Conservation (phyloP, 2,113 vertebrate genomes). For the Potamarius usumacintae region DNA sequence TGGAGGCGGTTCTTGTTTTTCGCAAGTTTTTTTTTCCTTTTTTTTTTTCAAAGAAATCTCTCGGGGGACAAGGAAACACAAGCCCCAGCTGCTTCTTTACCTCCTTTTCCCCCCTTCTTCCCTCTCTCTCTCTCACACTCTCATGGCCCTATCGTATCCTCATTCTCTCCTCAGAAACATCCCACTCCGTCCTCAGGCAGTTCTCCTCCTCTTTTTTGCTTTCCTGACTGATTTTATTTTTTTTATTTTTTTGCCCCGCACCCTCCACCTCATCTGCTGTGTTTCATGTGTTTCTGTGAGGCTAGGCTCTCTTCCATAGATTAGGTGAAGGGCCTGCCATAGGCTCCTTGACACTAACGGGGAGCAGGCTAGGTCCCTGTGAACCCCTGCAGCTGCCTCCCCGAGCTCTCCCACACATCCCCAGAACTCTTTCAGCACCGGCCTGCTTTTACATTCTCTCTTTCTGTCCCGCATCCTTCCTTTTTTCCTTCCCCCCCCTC, state of each 20-base stretch:
- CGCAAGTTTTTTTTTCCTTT: slow-evolving; percentile 24
- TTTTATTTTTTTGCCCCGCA: neutral
- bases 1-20: slow-evolving; percentile 39
- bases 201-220: slow-evolving; percentile 16
- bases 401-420: slow-evolving; percentile 50
- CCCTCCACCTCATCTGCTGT: slow-evolving; percentile 48
- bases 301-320: slow-evolving; percentile 57
- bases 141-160: slow-evolving; percentile 33
- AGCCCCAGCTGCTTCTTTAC: slow-evolving; percentile 45
- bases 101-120: slow-evolving; percentile 20
- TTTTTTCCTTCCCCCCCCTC: slow-evolving; percentile 40
- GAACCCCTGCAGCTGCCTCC: slow-evolving; percentile 49
- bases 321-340: slow-evolving; percentile 57
- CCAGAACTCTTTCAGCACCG: slow-evolving; percentile 50
- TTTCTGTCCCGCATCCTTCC: slow-evolving; percentile 48
- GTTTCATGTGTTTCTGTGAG: slow-evolving; percentile 40
- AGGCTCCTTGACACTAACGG: slow-evolving; percentile 72
- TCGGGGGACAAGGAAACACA: slow-evolving; percentile 40
- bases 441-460: slow-evolving; percentile 65
- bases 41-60: slow-evolving; percentile 42
- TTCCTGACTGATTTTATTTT: slow-evolving; percentile 8
- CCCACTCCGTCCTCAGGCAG: slow-evolving; percentile 39
- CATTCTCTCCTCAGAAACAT: slow-evolving; percentile 37
- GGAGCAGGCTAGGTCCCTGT: slow-evolving; percentile 54
- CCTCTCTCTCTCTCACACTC: slow-evolving; percentile 30